Conservation (phyloP, 1,140 invertebrate genomes). For the Procambarus virginalis region DNA sequence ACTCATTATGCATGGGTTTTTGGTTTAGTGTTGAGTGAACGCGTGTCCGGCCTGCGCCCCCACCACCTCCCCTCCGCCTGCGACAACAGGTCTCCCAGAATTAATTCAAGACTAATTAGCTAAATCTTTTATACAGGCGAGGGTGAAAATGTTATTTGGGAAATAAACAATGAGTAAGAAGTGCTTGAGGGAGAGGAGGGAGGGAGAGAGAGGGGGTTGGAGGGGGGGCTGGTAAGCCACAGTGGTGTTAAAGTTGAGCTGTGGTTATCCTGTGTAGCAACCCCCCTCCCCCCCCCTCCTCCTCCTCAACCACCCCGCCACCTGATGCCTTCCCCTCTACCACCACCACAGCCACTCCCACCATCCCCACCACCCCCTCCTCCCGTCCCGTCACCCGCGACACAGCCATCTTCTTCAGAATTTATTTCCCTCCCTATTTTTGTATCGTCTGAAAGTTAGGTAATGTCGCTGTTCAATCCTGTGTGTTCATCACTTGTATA, state of each 20-base stretch:
- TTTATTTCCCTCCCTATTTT: too few relatives aligned
- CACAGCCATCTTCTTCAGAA: too few relatives aligned
- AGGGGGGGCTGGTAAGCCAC: constrained; percentile 32
- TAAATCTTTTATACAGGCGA: not conserved
- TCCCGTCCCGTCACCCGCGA: not conserved
- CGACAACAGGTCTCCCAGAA: not conserved
- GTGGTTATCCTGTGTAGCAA: constrained; percentile 20
- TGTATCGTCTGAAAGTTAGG: too few relatives aligned
- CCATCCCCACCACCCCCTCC: not conserved
- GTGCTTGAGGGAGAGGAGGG: not conserved
- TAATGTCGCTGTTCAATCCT: too few relatives aligned
- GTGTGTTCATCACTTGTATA: too few relatives aligned
- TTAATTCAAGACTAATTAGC: not conserved
- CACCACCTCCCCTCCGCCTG: not conserved
- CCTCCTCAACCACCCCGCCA: not conserved
- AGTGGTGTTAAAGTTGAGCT: constrained; percentile 50
- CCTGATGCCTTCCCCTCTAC: not conserved
- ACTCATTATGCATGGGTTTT: not conserved
- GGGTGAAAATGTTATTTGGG: not conserved
- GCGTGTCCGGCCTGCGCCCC: not conserved
- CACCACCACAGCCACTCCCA: not conserved
- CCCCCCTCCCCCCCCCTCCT: not conserved
- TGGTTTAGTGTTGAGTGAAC: not conserved
- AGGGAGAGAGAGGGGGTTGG: not conserved
- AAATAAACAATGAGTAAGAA: constrained; percentile 1